These are phyloP conservation scores for Pecten maximus DNA, from an alignment of 2,888 invertebrate species.

Conservation along the genomic window DNA sequence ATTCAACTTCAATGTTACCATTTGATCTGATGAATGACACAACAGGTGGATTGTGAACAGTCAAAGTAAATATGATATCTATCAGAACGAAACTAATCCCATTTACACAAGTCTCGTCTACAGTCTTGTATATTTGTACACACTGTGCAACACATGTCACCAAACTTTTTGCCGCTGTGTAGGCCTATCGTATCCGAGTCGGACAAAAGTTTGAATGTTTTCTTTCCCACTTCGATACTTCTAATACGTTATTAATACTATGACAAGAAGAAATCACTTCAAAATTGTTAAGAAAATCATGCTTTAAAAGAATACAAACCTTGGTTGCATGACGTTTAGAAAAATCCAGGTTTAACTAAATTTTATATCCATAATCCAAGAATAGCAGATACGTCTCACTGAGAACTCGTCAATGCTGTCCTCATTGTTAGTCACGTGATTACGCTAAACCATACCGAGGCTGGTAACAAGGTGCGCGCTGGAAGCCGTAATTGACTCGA, in stretches of 20 bases:
- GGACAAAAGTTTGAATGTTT: constrained; percentile 20
- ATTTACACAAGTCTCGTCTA: not conserved
- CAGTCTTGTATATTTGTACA: not conserved
- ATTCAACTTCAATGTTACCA: no score
- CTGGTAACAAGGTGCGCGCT: constrained; percentile 43
- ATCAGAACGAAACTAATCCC: not conserved
- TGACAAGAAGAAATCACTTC: not conserved
- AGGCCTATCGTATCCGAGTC: not conserved
- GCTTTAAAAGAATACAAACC: not conserved
- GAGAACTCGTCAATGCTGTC: constrained; percentile 16
- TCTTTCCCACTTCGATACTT: not conserved
- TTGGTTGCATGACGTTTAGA: constrained; percentile 22
- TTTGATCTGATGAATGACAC: not conserved
- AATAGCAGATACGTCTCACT: not conserved
- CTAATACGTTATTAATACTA: not conserved
- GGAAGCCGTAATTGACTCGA: constrained; percentile 30
- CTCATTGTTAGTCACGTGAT: constrained; percentile 52
- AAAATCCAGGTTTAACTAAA: constrained; percentile 2
- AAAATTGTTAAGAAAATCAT: not conserved
- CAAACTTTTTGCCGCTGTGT: constrained; percentile 11
- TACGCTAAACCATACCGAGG: constrained; percentile 52
- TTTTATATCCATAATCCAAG: constrained; percentile 2
- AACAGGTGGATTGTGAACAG: not conserved
- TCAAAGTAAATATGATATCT: not conserved
- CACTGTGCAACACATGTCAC: constrained; percentile 16